A percentile compares a stretch with the other conserved stretches of the same genome.
Evolutionary conservation across 2,888 invertebrate species (phyloP).

Genomic region (Agrochola lychnidis): DNA sequence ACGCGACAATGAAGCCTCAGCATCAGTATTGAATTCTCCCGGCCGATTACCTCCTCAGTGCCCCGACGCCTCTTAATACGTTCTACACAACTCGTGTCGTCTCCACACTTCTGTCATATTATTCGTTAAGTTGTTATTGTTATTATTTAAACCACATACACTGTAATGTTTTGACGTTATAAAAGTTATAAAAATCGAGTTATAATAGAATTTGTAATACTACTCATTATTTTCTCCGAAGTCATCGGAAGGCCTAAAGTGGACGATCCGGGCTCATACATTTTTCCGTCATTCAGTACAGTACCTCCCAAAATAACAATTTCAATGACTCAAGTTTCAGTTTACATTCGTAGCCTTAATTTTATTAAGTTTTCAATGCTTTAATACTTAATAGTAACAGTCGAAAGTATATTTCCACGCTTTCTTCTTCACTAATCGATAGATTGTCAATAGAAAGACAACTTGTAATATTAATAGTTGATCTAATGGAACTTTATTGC

Average conservation of each 20-base stretch:
- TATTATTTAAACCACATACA: no score
- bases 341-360: neutral
- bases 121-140: no score
- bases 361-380: neutral
- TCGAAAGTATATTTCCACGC: neutral
- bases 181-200: no score
- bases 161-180: no score
- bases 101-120: no score
- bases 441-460: constrained; percentile 17
- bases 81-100: no score
- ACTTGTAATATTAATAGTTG: constrained; percentile 3
- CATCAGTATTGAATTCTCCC: no score
- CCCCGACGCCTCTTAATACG: no score
- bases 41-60: no score
- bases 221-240: neutral
- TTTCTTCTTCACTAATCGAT: neutral
- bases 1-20: no score
- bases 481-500: constrained; percentile 37
- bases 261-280: neutral
- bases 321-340: neutral
- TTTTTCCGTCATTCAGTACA: neutral
- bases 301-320: neutral
- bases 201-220: neutral
- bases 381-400: neutral
- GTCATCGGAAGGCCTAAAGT: no score